These are phyloP conservation scores for Aphidoletes aphidimyza DNA, from an alignment of 2,888 invertebrate species.

Conservation along the genomic window DNA sequence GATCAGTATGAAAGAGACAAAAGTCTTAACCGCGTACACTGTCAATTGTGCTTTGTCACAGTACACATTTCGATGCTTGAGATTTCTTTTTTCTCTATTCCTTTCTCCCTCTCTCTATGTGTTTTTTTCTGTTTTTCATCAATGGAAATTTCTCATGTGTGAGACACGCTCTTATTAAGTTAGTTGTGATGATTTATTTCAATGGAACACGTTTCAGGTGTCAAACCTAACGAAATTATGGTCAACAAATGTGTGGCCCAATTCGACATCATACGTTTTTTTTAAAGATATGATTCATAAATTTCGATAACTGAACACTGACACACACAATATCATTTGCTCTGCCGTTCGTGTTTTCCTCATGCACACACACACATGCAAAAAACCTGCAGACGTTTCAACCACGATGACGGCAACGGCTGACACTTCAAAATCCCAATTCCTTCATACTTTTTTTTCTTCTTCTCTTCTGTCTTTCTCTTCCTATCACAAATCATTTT, in stretches of 20 bases:
- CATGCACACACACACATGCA: not conserved
- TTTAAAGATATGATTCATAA: conserved; percentile 16
- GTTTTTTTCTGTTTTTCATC: not conserved
- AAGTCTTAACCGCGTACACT: not conserved
- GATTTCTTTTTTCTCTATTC: no score
- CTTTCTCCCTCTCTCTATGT: not conserved
- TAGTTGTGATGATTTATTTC: not conserved
- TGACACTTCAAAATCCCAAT: conserved; percentile 24
- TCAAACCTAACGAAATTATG: not conserved
- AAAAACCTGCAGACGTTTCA: not conserved
- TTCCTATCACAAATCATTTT: not conserved
- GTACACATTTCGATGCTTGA: no score
- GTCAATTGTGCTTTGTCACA: not conserved
- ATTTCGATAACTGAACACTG: not conserved
- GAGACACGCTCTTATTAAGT: not conserved
- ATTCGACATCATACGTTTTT: conserved; percentile 28
- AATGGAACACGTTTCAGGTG: not conserved
- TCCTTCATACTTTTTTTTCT: not conserved
- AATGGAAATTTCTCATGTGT: not conserved
- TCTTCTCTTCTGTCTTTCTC: not conserved
- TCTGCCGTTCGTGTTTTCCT: no score
- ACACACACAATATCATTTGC: not conserved
- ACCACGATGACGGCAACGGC: conserved; percentile 14
- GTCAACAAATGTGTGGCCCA: no score
- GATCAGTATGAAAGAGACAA: no score